These are phyloP conservation scores for Potamarius usumacintae DNA, from an alignment of 2,113 vertebrate genomes.

Conservation along the genomic window DNA sequence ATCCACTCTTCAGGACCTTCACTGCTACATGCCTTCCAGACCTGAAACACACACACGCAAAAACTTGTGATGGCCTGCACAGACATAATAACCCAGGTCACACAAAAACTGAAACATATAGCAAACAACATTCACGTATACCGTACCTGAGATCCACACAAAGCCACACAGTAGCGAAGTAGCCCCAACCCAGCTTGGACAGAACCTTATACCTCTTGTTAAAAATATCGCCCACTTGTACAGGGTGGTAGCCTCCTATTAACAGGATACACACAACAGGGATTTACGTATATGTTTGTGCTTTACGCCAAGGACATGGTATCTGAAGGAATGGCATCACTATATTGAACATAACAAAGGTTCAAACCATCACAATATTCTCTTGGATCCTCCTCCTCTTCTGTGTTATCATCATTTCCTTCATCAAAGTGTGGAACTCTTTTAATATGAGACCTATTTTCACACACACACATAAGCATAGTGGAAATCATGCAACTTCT, in stretches of 20 bases:
- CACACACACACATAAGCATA: conserved; percentile 13
- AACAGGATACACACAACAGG: conserved; percentile 6
- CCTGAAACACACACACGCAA: conserved; percentile 56
- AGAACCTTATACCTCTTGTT: conserved; percentile 77
- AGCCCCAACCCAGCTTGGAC: conserved; percentile 75
- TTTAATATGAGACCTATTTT: conserved; percentile 46
- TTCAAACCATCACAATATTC: conserved; percentile 72
- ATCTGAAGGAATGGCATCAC: neutral
- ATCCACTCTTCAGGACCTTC: conserved; percentile 82
- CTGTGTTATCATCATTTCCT: conserved; percentile 52
- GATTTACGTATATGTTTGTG: neutral
- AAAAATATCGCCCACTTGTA: conserved; percentile 73
- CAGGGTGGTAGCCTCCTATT: conserved; percentile 76
- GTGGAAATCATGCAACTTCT: neutral
- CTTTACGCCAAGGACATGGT: neutral
- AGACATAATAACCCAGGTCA: neutral
- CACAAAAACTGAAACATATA: neutral
- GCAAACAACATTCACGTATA: neutral
- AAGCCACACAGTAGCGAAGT: conserved; percentile 85
- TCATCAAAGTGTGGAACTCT: conserved; percentile 36
- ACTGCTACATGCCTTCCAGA: conserved; percentile 72
- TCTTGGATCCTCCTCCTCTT: conserved; percentile 64
- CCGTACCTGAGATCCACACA: conserved; percentile 77
- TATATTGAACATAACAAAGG: neutral
- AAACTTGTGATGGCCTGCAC: neutral